Base-by-base conservation (phyloP, 2,797 vertebrate genomes). In the Nyctibius grandis region DNA sequence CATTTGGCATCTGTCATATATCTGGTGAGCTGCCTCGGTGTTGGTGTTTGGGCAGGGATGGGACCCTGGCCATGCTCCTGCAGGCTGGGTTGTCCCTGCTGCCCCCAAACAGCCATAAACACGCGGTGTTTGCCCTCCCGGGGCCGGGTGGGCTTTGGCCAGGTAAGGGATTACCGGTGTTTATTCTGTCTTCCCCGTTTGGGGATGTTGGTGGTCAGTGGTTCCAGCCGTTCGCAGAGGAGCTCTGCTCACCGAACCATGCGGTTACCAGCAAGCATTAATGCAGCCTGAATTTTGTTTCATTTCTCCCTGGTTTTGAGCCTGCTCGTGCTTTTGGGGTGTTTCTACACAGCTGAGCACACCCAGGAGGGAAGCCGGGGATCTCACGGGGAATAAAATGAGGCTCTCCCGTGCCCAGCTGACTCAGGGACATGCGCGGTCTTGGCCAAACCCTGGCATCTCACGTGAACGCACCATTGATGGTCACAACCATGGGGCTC, bases 41-140 rank as follows among this genome's bases (percentile, higher is more conserved):
- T 40, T 0, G 3, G 28, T 16, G 28, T 15, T 59, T 28, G 73
- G 38, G 70, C 57, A 81, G 57, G 56, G 64, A 6, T 17, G 44
- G 88, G 15, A 15, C 45, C 31, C 15, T 23, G 19, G 40, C 40
- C 8, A 1, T 8, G 25, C 1, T 1, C 15, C 59, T 0, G 0
- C 31, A 16, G 79, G 60, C 40, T 81, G 57, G 19, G 36, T 2
- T 2, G 12, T 44, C 54, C 81, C 82, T n/a, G 38, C 68, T 68
- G 83, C 15, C 74, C 91, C 70, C 31, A 50, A 34, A 28, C 63
- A 68, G 40, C 28, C 23, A 4, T 34, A 84, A 75, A 65, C 31
- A 17, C 33, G 0, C 2, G 0, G 3, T 64, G 80, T 88, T 68
- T 93, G 83, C 21, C 48, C 36, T 85, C n/a, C 76, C 1, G 5